phyloP scores from a whole-genome alignment of 2,113 vertebrate genomes.

The Tetrao urogallus region DNA sequence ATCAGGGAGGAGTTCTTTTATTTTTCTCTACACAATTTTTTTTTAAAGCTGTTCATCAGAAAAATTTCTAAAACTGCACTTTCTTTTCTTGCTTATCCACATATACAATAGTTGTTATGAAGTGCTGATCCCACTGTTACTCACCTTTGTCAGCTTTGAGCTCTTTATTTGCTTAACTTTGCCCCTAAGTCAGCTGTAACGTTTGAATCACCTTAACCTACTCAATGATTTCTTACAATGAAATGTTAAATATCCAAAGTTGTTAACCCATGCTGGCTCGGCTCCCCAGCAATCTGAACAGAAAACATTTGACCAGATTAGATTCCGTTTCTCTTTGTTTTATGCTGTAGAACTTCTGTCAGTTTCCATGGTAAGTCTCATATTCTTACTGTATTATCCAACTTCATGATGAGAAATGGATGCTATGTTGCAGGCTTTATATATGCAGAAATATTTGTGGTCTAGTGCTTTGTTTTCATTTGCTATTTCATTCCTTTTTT shows the following conservation, averaged over 20 bases:
- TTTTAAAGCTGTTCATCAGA: neutral
- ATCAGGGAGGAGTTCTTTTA: neutral
- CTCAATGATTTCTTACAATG: neutral
- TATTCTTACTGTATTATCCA: neutral
- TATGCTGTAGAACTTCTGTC: neutral
- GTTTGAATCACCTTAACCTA: neutral
- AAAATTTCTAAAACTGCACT: neutral
- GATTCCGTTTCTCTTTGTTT: neutral
- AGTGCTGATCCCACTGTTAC: neutral
- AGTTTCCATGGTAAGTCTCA: neutral
- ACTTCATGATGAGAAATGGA: neutral
- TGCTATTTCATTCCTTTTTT: neutral
- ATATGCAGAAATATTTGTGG: neutral
- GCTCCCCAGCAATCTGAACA: neutral
- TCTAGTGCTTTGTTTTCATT: constrained; percentile 3
- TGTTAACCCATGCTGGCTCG: neutral
- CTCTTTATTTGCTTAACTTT: neutral
- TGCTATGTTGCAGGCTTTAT: neutral
- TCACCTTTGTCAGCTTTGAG: neutral
- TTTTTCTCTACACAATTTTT: neutral
- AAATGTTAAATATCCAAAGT: neutral
- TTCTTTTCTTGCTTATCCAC: neutral
- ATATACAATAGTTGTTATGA: neutral
- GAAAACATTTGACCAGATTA: neutral
- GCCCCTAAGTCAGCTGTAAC: neutral